A percentile compares a stretch with the other conserved stretches of the same genome.
These are phyloP conservation scores for Parnassius orleans DNA, from an alignment of 2,888 invertebrate species.

Conservation along the genomic window DNA sequence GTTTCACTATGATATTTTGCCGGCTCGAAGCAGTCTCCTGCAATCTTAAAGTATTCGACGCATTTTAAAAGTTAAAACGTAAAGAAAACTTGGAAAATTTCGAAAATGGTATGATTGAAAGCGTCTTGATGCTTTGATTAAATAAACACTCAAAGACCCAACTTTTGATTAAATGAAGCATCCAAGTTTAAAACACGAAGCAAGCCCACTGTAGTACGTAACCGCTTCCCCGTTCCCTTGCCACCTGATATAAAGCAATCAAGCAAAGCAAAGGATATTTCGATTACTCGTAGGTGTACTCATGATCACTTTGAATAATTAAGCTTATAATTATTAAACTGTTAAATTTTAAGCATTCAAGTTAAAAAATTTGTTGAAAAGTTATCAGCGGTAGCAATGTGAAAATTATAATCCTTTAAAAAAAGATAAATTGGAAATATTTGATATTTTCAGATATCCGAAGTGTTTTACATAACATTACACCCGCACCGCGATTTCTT, in stretches of 20 bases:
- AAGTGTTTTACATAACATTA: no score
- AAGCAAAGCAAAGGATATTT: slow-evolving; percentile 1
- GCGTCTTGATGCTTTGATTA: slow-evolving; percentile 49
- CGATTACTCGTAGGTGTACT: slow-evolving; percentile 13
- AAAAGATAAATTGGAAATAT: no score
- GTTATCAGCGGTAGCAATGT: no score
- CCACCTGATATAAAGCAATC: slow-evolving; percentile 30
- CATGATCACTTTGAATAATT: slow-evolving; percentile 5
- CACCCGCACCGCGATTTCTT: no score
- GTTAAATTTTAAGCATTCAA: not conserved
- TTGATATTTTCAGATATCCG: no score
- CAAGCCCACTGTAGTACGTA: slow-evolving; percentile 48
- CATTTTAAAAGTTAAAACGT: slow-evolving; percentile 19
- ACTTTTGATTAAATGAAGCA: slow-evolving; percentile 61
- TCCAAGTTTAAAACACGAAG: slow-evolving; percentile 52
- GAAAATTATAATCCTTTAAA: no score
- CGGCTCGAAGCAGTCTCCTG: slow-evolving; percentile 20
- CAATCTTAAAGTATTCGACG: slow-evolving; percentile 23
- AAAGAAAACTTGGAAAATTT: slow-evolving; percentile 29
- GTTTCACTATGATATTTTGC: slow-evolving; percentile 16
- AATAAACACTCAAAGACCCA: slow-evolving; percentile 56
- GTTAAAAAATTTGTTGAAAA: no score
- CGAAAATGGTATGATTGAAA: slow-evolving; percentile 39
- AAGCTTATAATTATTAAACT: not conserved
- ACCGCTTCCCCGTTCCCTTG: slow-evolving; percentile 38